phyloP scores from a whole-genome alignment of 2,797 vertebrate species.

The Oreochromis grahami region DNA sequence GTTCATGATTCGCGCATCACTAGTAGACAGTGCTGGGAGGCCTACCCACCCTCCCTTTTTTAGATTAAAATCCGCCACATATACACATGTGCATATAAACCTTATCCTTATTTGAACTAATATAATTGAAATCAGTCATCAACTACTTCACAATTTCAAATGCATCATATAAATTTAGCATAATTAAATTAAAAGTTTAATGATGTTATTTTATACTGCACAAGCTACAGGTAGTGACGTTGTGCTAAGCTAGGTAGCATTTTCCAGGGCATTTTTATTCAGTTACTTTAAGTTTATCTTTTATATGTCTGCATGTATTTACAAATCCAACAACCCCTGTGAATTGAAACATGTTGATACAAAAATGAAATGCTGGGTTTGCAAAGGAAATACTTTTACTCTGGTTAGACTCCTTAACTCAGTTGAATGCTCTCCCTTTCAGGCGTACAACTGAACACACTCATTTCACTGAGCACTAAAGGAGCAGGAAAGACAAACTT shows the following conservation, averaged over 20 bases:
- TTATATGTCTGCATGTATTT: neutral
- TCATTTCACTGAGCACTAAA: constrained; percentile 86
- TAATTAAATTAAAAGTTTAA: neutral
- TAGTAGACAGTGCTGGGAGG: neutral
- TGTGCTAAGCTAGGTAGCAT: neutral
- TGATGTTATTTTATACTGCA: neutral
- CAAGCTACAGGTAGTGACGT: neutral
- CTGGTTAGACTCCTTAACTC: neutral
- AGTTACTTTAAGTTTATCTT: neutral
- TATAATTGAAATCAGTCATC: neutral
- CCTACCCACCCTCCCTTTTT: neutral
- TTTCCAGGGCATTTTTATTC: neutral
- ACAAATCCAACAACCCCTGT: neutral
- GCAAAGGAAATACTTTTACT: neutral
- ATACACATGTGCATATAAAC: neutral
- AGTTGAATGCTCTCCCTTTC: neutral
- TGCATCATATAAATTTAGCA: neutral
- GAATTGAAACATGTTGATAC: neutral
- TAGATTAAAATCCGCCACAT: neutral
- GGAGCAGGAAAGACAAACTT: constrained; percentile 87
- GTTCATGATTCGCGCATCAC: too few relatives aligned
- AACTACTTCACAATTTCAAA: neutral
- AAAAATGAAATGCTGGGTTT: neutral
- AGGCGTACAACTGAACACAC: constrained; percentile 90
- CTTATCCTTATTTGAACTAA: neutral